Base-by-base conservation (phyloP, 2,888 invertebrate species). In the Trissolcus japonicus region DNA sequence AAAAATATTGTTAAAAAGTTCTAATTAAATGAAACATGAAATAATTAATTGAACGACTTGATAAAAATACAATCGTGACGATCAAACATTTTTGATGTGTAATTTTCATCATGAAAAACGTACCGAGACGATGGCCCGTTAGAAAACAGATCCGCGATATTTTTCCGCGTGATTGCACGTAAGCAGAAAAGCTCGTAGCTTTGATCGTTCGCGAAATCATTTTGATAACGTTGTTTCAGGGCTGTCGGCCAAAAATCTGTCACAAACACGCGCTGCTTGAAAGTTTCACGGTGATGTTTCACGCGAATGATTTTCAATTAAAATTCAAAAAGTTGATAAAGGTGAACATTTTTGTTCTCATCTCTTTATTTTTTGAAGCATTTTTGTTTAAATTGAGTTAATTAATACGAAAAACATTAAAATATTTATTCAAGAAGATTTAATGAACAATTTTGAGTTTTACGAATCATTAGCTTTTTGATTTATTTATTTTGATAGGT, bases 121-220 rank as follows among this genome's bases (percentile, higher is more conserved):
- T 29, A 11, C 51, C 41, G 53, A 55, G 46, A 54, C 35, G 35
- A 56, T 61, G 21, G 9, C 2, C 48, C 55, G 21, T 55, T 51
- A 48, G 51, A 51, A 51, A 16, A 57, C 14, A 69, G 9, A 53
- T 63, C 17, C 19, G 14, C 40, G 14, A 3, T 29, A 40, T 19
- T 71, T 62, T 71, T 57, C 51, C 62, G 41, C 17, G 62, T 19
- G 43, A 69, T 51, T 16, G 35, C 48, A 19, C 55, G 46, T 40
- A 9, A 53, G 55, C 48, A 25, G 51, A 69, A 69, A 62, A 69
- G 60, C 67, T 29, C 29, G 53, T 17, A 40, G 51, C 69, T 69
- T 69, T 69, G 69, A 69, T 69, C 62, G 43, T 17, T 1, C 6
- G 25, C 50, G 16, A 62, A 69, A 61, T 61, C 35, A 69, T 68